Base-by-base conservation (phyloP, 1,140 invertebrate species). In the Himalopsyche phryganea region DNA sequence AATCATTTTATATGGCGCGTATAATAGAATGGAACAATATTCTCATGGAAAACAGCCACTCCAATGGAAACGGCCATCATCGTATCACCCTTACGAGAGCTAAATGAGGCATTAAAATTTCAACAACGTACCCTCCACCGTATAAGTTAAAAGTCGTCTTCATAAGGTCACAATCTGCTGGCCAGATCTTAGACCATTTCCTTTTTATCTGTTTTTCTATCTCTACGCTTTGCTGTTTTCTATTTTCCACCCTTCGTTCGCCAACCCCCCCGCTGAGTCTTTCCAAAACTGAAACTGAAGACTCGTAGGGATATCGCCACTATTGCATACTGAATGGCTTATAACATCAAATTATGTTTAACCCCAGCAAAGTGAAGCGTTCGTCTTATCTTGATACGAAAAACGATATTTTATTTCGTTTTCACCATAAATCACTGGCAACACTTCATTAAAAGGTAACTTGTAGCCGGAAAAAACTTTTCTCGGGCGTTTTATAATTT, bases 121-220 rank as follows among this genome's bases (percentile, higher is more conserved):
- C 59, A 61, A 50, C 53, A 51, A 45, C 48, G 59, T 52, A 40
- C 48, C 50, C 50, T 54, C 50, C 38, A 35, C 45, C 17, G 58
- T 60, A 54, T 58, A 62, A 62, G 60, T 62, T 62, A 62, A 62
- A 62, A 62, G 60, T 62, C 58, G 60, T 62, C 60, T 62, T 62
- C 54, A 62, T 62, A 58, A 53, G 50, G 44, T 40, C 60, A 23
- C 47, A 49, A 58, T 62, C 54, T 50, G 46, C 35, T 17, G 50
- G 50, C 54, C 33, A 49, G 60, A 62, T 62, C 60, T 62, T 45
- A 53, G 60, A 51, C 53, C 60, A 56, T 62, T 62, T 54, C 58
- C 58, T 52, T 52, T 62, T 62, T 62, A 62, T 62, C 60, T 62
- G 56, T 62, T 62, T 62, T 62, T 62, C 60, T 62, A 62, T 62